Percentiles rank a stretch among this genome's conserved stretches.
These are phyloP conservation scores for Orius insidiosus DNA, from an alignment of 1,140 invertebrate species.

Conservation along the genomic window DNA sequence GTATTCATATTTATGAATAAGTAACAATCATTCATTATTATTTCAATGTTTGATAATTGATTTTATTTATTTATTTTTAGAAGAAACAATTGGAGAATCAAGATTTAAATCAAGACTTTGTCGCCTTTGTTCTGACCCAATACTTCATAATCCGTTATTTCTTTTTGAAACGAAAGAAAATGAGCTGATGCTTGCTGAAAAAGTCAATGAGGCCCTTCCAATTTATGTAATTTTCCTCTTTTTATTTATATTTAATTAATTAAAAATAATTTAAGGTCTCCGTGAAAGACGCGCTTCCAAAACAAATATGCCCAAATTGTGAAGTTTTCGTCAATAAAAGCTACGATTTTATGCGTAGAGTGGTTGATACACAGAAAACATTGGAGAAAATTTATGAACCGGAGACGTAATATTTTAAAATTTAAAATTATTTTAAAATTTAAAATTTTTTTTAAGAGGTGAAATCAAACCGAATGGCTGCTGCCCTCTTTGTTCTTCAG, in stretches of 20 bases:
- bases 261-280: no score
- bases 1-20: no score
- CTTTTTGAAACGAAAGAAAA: constrained; percentile 6
- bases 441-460: no score
- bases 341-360: constrained; percentile 14
- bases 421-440: no score
- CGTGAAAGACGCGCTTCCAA: constrained; percentile 8
- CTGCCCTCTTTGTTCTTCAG: constrained; percentile 11
- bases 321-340: constrained; percentile 4
- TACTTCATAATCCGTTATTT: constrained; percentile 6
- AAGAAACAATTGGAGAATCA: no score
- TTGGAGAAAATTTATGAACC: constrained; percentile 7
- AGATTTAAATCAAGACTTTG: constrained; percentile 3
- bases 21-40: no score
- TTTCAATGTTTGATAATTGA: no score
- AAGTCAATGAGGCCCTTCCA: constrained; percentile 14
- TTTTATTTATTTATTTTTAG: no score
- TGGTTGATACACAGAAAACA: constrained; percentile 13
- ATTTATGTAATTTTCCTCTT: no score
- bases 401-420: no score
- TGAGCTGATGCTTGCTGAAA: constrained; percentile 10
- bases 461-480: not conserved
- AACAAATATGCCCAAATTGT: constrained; percentile 14
- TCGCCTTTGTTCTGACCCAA: constrained; percentile 10
- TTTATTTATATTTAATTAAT: no score